These are phyloP conservation scores for Lithosia quadra DNA, from an alignment of 2,888 invertebrate species.

Conservation along the genomic window DNA sequence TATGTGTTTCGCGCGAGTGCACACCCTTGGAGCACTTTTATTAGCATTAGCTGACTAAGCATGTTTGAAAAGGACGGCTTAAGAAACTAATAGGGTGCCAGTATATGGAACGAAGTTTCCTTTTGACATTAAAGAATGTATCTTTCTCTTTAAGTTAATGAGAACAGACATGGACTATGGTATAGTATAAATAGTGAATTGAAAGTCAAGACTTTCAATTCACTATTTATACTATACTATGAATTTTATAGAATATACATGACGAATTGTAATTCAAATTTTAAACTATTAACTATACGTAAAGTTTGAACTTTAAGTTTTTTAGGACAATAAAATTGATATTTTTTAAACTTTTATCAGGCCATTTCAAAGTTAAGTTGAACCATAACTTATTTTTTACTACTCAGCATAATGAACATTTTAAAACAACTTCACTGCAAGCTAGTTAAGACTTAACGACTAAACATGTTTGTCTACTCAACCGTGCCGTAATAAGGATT, in stretches of 20 bases:
- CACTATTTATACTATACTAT: too few relatives aligned
- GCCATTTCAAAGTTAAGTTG: background rate
- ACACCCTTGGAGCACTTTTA: slow-evolving; percentile 71
- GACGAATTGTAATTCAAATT: too few relatives aligned
- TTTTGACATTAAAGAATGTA: background rate
- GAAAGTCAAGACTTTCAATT: background rate
- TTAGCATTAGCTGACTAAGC: slow-evolving; percentile 79
- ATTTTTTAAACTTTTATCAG: background rate
- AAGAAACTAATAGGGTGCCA: background rate
- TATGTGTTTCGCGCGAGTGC: slow-evolving; percentile 63
- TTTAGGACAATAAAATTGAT: background rate
- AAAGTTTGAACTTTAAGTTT: background rate
- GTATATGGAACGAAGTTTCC: slow-evolving; percentile 2
- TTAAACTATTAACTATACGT: background rate
- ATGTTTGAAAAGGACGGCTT: slow-evolving; percentile 52
- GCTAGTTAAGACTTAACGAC: background rate
- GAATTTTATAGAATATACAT: too few relatives aligned
- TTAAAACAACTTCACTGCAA: background rate
- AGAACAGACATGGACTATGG: background rate
- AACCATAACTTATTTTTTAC: background rate
- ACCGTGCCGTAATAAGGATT: background rate
- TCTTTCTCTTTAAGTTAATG: background rate
- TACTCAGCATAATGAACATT: background rate
- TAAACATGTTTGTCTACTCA: background rate
- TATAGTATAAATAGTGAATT: too few relatives aligned